Evolutionary conservation across 1,140 invertebrate species (phyloP).

Genomic region (Drosophila quadrilineata): DNA sequence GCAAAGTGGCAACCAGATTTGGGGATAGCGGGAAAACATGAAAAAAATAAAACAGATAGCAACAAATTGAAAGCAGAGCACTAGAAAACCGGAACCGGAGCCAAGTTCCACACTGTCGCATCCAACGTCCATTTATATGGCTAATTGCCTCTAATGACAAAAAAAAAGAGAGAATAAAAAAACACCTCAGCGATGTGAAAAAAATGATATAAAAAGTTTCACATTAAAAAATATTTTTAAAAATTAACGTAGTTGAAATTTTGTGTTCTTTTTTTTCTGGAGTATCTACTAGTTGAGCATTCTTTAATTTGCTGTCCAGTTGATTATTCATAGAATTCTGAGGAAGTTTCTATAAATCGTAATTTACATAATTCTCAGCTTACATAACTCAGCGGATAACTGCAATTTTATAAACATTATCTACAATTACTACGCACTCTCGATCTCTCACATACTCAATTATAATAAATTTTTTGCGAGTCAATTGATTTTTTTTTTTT

Average conservation of each 20-base stretch:
- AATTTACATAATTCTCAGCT: slow-evolving; percentile 1
- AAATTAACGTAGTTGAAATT: background rate
- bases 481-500: slow-evolving; percentile 31
- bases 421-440: slow-evolving; percentile 29
- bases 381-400: slow-evolving; percentile 18
- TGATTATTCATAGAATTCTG: no score
- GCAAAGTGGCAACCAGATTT: slow-evolving; percentile 23
- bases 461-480: slow-evolving; percentile 37
- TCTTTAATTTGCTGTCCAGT: no score
- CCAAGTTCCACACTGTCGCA: slow-evolving; percentile 24
- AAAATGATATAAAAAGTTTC: background rate
- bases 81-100: slow-evolving; percentile 21
- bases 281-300: background rate
- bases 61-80: slow-evolving; percentile 10
- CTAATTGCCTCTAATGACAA: slow-evolving; percentile 40
- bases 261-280: background rate
- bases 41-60: background rate
- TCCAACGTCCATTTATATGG: slow-evolving; percentile 31
- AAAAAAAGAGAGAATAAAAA: no score
- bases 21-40: slow-evolving; percentile 1
- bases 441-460: slow-evolving; percentile 8
- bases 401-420: slow-evolving; percentile 21
- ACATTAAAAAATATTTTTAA: background rate
- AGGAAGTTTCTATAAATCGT: no score
- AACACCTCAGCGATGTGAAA: slow-evolving; percentile 14